Evolutionary conservation across 2,113 vertebrate species (phyloP).

Genomic region (Centropus unirufus): DNA sequence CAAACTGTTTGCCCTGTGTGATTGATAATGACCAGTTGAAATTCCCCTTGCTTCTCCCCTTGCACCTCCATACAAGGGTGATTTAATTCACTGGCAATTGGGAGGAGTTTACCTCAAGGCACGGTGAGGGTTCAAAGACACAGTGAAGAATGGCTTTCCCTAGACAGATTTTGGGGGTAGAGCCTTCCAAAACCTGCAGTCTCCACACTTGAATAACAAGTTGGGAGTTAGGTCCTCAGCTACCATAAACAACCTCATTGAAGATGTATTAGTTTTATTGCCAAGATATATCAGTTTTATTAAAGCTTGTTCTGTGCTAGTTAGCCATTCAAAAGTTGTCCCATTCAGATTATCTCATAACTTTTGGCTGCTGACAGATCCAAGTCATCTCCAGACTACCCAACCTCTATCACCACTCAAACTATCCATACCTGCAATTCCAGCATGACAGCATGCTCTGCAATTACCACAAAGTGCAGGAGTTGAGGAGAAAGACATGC

Average conservation of each 20-base stretch:
- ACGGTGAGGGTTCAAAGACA: constrained; percentile 64
- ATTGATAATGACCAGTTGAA: constrained; percentile 75
- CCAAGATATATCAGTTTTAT: not conserved
- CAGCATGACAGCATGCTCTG: not conserved
- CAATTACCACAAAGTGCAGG: constrained; percentile 18
- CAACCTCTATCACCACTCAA: not conserved
- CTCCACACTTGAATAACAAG: not conserved
- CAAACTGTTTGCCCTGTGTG: constrained; percentile 73
- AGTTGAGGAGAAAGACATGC: not conserved
- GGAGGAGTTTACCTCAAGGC: constrained; percentile 58
- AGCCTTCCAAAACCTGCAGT: constrained; percentile 15
- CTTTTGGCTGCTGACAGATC: not conserved
- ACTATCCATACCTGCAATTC: constrained; percentile 58
- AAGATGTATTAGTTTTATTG: not conserved
- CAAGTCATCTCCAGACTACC: not conserved
- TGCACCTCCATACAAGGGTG: constrained; percentile 37
- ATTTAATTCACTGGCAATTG: constrained; percentile 44
- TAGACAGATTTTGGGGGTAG: constrained; percentile 14
- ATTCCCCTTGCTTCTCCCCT: constrained; percentile 27
- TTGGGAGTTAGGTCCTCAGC: not conserved
- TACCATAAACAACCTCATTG: not conserved
- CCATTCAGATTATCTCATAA: constrained; percentile 1
- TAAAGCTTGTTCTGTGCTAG: not conserved
- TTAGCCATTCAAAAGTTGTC: not conserved
- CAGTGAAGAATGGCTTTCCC: constrained; percentile 58